Conservation (phyloP, 2,797 vertebrate species). For the Apodemus agrarius region DNA sequence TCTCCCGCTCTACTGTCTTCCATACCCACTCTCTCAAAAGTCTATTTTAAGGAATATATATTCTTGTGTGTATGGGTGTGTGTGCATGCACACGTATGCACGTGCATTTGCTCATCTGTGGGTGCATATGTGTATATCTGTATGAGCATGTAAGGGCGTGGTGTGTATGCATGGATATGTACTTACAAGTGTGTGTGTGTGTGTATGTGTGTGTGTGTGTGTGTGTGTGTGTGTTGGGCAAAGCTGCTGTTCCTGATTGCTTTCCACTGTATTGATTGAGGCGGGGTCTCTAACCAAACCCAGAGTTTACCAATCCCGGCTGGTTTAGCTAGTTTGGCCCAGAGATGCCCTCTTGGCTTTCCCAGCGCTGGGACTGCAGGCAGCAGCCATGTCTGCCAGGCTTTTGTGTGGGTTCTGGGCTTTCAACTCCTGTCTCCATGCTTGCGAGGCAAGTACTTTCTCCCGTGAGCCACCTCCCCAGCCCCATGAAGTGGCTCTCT, state of each 20-base stretch:
- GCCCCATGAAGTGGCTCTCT: too few relatives aligned
- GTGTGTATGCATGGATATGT: neutral
- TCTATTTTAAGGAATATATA: neutral
- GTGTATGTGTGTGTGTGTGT: too few relatives aligned
- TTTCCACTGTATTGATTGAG: neutral
- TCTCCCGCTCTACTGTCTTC: neutral
- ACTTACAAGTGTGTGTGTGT: too few relatives aligned
- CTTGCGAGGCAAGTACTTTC: neutral
- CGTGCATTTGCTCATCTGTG: neutral
- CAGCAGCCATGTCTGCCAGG: neutral
- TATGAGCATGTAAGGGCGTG: neutral
- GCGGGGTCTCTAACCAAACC: neutral
- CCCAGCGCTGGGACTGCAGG: neutral
- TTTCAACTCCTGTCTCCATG: neutral
- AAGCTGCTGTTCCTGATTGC: neutral
- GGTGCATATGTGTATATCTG: neutral
- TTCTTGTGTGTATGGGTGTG: neutral
- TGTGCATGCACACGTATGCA: too few relatives aligned
- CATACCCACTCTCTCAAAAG: neutral
- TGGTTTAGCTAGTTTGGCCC: neutral
- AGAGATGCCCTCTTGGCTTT: neutral
- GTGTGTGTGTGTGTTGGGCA: neutral
- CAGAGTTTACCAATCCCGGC: too few relatives aligned
- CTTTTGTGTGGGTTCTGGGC: neutral
- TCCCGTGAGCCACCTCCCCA: neutral